Evolutionary conservation across 1,140 invertebrate species (phyloP).

Genomic region (Asbolus verrucosus): DNA sequence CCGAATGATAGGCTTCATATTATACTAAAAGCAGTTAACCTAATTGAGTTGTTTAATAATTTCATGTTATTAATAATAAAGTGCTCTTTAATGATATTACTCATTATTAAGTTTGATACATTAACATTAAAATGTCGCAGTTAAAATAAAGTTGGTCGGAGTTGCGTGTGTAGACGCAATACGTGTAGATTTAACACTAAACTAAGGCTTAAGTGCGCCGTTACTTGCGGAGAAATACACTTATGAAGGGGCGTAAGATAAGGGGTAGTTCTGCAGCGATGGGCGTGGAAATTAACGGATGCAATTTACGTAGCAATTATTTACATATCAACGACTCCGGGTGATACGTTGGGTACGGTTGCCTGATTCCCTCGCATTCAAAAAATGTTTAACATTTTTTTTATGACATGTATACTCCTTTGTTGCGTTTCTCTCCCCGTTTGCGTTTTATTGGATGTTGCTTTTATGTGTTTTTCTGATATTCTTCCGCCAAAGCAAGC

Average conservation of each 20-base stretch:
- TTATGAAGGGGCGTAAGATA: too few species aligned
- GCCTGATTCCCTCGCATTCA: too few species aligned
- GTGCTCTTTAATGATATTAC: slow-evolving; percentile 18
- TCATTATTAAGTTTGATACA: slow-evolving; percentile 2
- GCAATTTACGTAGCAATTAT: too few species aligned
- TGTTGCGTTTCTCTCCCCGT: too few species aligned
- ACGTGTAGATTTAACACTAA: not conserved
- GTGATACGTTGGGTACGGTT: too few species aligned
- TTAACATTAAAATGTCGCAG: not conserved
- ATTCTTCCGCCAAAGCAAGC: too few species aligned
- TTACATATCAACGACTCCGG: too few species aligned
- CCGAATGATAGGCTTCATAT: slow-evolving; percentile 8
- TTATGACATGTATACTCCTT: too few species aligned
- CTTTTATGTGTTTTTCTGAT: too few species aligned
- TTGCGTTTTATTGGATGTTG: too few species aligned
- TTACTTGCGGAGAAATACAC: slow-evolving; percentile 1
- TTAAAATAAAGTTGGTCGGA: not conserved
- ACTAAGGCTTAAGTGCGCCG: not conserved
- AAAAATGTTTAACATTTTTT: too few species aligned
- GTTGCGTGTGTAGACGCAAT: not conserved
- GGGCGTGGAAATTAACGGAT: not conserved
- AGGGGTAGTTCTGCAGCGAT: too few species aligned
- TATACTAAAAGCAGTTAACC: slow-evolving; percentile 29
- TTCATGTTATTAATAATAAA: slow-evolving; percentile 25
- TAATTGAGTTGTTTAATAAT: slow-evolving; percentile 24